Conservation (phyloP, 2,888 invertebrate genomes). For the Synanthedon formicaeformis region DNA sequence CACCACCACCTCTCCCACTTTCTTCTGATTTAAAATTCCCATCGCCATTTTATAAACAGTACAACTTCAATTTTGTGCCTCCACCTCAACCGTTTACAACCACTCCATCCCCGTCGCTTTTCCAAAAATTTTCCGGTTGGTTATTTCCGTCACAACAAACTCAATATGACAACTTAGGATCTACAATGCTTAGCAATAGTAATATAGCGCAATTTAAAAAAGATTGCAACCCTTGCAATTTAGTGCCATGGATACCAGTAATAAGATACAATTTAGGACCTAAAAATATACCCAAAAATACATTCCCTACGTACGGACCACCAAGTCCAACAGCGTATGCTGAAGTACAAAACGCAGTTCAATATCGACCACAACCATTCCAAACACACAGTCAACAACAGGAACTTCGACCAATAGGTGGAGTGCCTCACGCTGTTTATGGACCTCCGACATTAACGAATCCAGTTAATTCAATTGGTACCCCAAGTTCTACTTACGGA, state of each 20-base stretch:
- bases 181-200: conserved; percentile 23
- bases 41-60: conserved; percentile 59
- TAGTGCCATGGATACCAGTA: conserved; percentile 86
- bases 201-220: conserved; percentile 47
- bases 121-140: conserved; percentile 73
- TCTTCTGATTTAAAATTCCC: conserved; percentile 51
- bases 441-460: conserved; percentile 33
- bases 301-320: conserved; percentile 48
- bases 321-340: conserved; percentile 48
- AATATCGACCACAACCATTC: conserved; percentile 34
- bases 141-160: conserved; percentile 67
- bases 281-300: conserved; percentile 38
- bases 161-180: conserved; percentile 22
- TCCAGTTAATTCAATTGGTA: conserved; percentile 37
- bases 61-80: conserved; percentile 58
- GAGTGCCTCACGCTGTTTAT: conserved; percentile 35
- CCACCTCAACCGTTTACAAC: conserved; percentile 53
- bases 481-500: conserved; percentile 32
- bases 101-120: conserved; percentile 62
- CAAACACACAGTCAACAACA: conserved; percentile 22
- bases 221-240: conserved; percentile 82
- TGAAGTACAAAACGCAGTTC: conserved; percentile 24
- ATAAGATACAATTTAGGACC: conserved; percentile 55
- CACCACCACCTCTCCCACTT: conserved; percentile 16
- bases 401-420: conserved; percentile 24